Percentiles rank a stretch among this genome's conserved stretches.
Evolutionary conservation across 2,888 invertebrate species (phyloP).

Genomic region (Tachina lurida): DNA sequence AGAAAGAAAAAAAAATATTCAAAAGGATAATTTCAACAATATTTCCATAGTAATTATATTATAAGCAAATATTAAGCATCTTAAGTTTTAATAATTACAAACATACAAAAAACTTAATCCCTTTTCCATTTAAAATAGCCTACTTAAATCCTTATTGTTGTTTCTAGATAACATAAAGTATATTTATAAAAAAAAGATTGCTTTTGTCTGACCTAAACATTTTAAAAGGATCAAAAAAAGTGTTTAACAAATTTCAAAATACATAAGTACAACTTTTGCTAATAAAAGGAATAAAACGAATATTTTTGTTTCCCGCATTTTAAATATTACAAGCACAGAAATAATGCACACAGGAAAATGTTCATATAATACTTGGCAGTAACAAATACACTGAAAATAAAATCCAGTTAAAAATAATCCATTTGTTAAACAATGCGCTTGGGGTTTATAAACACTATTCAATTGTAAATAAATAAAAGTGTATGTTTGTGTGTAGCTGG

Average conservation of each 20-base stretch:
- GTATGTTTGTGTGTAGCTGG: not conserved
- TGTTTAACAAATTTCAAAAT: not conserved
- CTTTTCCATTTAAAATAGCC: not conserved
- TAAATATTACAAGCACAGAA: not conserved
- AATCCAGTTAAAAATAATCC: slow-evolving; percentile 55
- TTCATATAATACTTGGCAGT: slow-evolving; percentile 3
- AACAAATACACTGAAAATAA: slow-evolving; percentile 15
- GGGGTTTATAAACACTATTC: slow-evolving; percentile 40
- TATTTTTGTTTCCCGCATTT: not conserved
- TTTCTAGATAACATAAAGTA: not conserved
- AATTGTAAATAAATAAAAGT: not conserved
- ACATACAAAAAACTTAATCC: not conserved
- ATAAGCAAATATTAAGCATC: not conserved
- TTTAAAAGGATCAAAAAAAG: slow-evolving; percentile 19
- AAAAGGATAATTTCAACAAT: not conserved
- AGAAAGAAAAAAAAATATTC: not conserved
- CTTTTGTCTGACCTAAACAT: slow-evolving; percentile 6
- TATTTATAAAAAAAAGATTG: not conserved
- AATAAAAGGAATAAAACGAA: not conserved
- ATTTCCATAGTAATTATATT: not conserved
- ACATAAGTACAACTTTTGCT: not conserved
- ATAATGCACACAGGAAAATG: not conserved
- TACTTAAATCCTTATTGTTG: not conserved
- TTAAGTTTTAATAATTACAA: not conserved
- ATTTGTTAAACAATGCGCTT: slow-evolving; percentile 56